phyloP scores from a whole-genome alignment of 2,797 vertebrate species.

The Danio jaintianensis region DNA sequence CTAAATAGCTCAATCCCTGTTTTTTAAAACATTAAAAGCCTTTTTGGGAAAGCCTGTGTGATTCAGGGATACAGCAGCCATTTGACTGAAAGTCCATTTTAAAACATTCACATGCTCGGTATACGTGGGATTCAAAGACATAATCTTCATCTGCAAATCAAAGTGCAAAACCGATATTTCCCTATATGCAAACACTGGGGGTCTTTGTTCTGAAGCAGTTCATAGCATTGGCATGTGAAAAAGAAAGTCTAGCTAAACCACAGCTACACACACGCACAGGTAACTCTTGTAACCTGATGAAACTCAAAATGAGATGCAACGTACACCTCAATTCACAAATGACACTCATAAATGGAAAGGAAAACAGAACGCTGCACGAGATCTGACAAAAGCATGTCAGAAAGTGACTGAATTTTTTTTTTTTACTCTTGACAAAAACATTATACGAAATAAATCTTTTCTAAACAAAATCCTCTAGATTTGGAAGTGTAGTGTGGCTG shows the following conservation, averaged over 20 bases:
- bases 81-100: constrained; percentile 1
- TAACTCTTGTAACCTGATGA: not conserved
- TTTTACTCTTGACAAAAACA: no score
- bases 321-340: constrained; percentile 5
- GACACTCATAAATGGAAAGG: not conserved
- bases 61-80: not conserved
- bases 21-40: constrained; percentile 2
- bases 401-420: not conserved
- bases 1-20: constrained; percentile 11
- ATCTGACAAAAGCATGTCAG: not conserved
- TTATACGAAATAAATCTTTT: no score
- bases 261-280: constrained; percentile 8
- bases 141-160: not conserved
- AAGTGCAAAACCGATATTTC: not conserved
- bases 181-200: not conserved
- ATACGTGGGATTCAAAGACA: not conserved
- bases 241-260: not conserved
- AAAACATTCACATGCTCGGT: not conserved
- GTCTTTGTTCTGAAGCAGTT: not conserved
- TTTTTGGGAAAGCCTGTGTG: constrained; percentile 4
- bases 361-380: not conserved
- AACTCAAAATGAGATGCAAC: not conserved
- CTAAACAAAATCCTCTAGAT: no score
- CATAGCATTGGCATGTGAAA: not conserved
- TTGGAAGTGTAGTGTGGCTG: no score